Evolutionary conservation across 2,888 invertebrate genomes (phyloP).

Genomic region (Meghimatium bilineatum): DNA sequence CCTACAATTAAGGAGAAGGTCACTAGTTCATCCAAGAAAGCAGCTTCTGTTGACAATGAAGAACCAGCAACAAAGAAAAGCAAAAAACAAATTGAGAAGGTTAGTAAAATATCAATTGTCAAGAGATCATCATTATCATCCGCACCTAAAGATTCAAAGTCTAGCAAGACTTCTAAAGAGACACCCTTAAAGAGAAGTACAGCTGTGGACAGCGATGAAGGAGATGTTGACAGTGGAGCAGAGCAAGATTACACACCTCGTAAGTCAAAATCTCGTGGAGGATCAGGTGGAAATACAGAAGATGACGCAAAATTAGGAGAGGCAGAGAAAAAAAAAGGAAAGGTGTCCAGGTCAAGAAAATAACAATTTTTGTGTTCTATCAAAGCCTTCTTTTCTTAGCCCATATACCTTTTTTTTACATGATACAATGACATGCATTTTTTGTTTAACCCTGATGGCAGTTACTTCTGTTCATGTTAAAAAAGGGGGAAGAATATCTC

Average conservation of each 20-base stretch:
- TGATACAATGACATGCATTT: not conserved
- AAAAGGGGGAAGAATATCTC: not conserved
- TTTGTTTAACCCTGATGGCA: not conserved
- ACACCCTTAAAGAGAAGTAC: not conserved
- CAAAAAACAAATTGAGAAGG: not conserved
- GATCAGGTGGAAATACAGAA: slow-evolving; percentile 26
- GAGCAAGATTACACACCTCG: slow-evolving; percentile 47
- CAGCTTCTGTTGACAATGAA: not conserved
- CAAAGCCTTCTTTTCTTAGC: not conserved
- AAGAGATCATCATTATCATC: not conserved
- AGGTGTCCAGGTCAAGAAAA: not conserved
- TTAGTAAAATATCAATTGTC: not conserved
- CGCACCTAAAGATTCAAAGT: not conserved
- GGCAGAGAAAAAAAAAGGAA: slow-evolving; percentile 3
- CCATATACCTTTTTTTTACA: not conserved
- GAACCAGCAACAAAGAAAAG: not conserved
- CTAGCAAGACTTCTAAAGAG: not conserved
- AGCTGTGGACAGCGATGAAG: slow-evolving; percentile 40
- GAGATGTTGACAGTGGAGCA: slow-evolving; percentile 26
- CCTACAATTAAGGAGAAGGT: slow-evolving; percentile 11
- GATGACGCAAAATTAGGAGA: not conserved
- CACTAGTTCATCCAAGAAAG: slow-evolving; percentile 17
- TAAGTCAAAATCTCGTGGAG: slow-evolving; percentile 47
- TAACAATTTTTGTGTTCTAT: not conserved
- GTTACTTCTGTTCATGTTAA: not conserved